Base-by-base conservation (phyloP, 2,888 invertebrate species). In the Teleogryllus oceanicus region DNA sequence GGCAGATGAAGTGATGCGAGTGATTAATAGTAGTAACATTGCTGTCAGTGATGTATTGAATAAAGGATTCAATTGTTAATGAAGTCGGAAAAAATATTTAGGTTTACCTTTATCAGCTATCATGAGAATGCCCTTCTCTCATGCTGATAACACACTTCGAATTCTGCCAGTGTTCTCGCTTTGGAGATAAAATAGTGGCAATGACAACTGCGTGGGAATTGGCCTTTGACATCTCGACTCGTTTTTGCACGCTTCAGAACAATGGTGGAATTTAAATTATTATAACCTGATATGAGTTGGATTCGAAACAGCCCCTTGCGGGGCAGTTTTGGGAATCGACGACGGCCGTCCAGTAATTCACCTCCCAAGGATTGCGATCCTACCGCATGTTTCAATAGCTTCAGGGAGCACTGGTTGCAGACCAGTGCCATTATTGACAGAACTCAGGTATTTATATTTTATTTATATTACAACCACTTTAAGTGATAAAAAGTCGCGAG, bases 391-490 rank as follows among this genome's bases (percentile, higher is more conserved):
- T 95, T 94, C 86, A 96, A 94, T 87, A 96, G 96, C 85, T 97
- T 97, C 88, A 93, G 94, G 86, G 95, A 95, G 86, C 97, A 97
- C 87, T 97, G 97, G 96, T 94, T 96, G 85, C 97, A 97, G 87
- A 95, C 94, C 2, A 89, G 92, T 84, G 95, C 95, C 83, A 95
- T 97, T 81, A 95, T 97, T 84, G 88, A 91, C 83, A 91, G 92
- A 84, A 92, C 92, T 75, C 91, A 93, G 88, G 93, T 92, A 85
- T 85, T 85, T 83, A 37, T 51, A n/a, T 76, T 2, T 81, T 81
- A 49, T 79, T 49, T 62, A 13, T 24, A 11, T 50, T 20, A n/a
- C 49, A 81, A 62, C 5, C 37, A 1, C 37, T 37, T 37, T 8
- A 5, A 37, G 5, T 37, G 37, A 37, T 37, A 8, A 37, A 8